Evolutionary conservation across 2,113 vertebrate genomes (phyloP).

Genomic region (Trichomycterus rosablanca): DNA sequence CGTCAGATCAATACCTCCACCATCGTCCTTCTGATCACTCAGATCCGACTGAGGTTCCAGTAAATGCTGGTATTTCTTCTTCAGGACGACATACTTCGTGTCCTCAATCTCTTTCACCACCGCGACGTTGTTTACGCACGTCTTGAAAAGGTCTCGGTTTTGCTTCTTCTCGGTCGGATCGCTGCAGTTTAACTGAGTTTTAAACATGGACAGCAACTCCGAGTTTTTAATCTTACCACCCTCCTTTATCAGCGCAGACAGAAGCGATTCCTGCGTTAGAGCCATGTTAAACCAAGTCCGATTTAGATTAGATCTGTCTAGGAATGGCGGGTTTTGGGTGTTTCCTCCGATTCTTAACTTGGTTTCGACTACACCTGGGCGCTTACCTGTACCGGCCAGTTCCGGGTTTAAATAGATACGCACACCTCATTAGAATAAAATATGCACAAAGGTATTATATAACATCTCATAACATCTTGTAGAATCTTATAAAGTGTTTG

Average conservation of each 20-base stretch:
- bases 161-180: slow-evolving; percentile 62
- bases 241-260: slow-evolving; percentile 64
- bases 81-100: slow-evolving; percentile 70
- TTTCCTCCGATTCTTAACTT: not conserved
- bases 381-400: slow-evolving; percentile 10
- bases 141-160: slow-evolving; percentile 75
- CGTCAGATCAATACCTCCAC: no score
- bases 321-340: no score
- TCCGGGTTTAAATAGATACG: slow-evolving; percentile 18
- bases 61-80: slow-evolving; percentile 57
- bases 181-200: slow-evolving; percentile 61
- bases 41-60: no score
- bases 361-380: not conserved
- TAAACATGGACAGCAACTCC: slow-evolving; percentile 71
- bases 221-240: slow-evolving; percentile 71
- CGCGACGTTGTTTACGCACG: slow-evolving; percentile 76
- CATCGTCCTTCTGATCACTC: no score
- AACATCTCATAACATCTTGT: no score
- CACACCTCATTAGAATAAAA: not conserved
- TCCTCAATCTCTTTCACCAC: slow-evolving; percentile 75
- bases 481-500: no score
- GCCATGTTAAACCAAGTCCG: slow-evolving; percentile 46
- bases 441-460: not conserved
- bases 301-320: not conserved
- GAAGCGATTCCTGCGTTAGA: slow-evolving; percentile 71